These are phyloP conservation scores for Latrodectus hesperus DNA, from an alignment of 2,888 invertebrate genomes.

Conservation along the genomic window DNA sequence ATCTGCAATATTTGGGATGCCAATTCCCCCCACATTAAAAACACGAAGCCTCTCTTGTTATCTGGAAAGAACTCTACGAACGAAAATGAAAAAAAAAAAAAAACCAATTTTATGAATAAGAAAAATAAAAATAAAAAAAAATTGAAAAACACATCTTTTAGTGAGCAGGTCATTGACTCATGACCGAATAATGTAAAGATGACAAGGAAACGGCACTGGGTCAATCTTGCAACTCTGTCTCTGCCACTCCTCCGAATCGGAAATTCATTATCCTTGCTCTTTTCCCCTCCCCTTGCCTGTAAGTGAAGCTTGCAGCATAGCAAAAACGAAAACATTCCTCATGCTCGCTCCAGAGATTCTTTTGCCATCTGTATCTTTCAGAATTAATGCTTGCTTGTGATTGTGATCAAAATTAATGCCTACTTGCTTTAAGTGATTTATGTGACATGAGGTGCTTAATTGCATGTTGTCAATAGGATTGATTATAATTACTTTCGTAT, in stretches of 20 bases:
- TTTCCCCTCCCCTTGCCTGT: too few species aligned
- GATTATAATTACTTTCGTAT: too few species aligned
- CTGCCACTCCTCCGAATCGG: slow-evolving; percentile 30
- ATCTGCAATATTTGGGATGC: too few species aligned
- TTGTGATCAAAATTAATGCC: too few species aligned
- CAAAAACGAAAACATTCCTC: too few species aligned
- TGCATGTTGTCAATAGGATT: too few species aligned
- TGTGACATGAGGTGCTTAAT: too few species aligned
- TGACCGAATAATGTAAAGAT: slow-evolving; percentile 65
- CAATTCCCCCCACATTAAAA: background rate
- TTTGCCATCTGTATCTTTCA: too few species aligned
- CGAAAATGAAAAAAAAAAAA: background rate
- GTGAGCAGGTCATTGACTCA: slow-evolving; percentile 58
- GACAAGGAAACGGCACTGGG: slow-evolving; percentile 66
- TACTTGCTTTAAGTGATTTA: too few species aligned
- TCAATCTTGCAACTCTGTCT: slow-evolving; percentile 45
- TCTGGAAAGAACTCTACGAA: background rate
- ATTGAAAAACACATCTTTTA: slow-evolving; percentile 22
- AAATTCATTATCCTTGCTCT: background rate
- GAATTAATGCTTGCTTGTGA: too few species aligned
- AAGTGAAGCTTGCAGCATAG: too few species aligned
- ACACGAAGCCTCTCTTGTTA: background rate
- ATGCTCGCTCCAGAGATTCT: too few species aligned
- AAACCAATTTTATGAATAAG: slow-evolving; percentile 10
- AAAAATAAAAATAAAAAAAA: slow-evolving; percentile 9